phyloP scores from a whole-genome alignment of 2,113 vertebrate genomes.

The Caranx melampygus region DNA sequence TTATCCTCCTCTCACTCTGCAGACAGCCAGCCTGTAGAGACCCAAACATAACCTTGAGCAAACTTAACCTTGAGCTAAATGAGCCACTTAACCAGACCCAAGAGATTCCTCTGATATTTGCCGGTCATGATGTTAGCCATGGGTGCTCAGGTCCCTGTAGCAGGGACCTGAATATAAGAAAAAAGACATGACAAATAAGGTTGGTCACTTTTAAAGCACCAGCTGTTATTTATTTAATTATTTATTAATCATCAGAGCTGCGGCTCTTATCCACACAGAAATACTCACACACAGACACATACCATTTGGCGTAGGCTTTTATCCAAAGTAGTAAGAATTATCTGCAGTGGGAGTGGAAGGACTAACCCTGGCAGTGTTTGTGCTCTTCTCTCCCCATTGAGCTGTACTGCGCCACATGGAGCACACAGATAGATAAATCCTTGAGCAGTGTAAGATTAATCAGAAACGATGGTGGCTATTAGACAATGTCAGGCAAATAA shows the following conservation, averaged over 20 bases:
- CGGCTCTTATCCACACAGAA: conserved; percentile 33
- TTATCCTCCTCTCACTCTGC: conserved; percentile 29
- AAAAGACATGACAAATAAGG: conserved; percentile 23
- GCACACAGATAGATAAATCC: conserved; percentile 68
- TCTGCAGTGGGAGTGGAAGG: conserved; percentile 62
- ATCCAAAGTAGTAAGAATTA: conserved; percentile 67
- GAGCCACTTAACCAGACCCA: conserved; percentile 65
- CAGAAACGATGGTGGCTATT: conserved; percentile 64
- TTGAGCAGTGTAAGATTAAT: conserved; percentile 53
- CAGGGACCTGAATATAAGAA: conserved; percentile 17
- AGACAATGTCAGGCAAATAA: conserved; percentile 64
- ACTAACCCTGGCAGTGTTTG: conserved; percentile 57
- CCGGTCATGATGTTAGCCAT: conserved; percentile 37
- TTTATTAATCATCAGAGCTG: conserved; percentile 31
- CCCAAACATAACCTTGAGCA: conserved; percentile 72
- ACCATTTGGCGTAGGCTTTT: conserved; percentile 60
- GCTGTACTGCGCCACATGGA: conserved; percentile 60
- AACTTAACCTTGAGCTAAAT: conserved; percentile 73
- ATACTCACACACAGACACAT: conserved; percentile 9
- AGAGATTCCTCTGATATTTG: conserved; percentile 58
- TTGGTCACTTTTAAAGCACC: conserved; percentile 59
- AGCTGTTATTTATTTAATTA: conserved; percentile 47
- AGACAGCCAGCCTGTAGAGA: conserved; percentile 59
- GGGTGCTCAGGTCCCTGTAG: conserved; percentile 13
- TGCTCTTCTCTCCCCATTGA: conserved; percentile 55